phyloP scores from a whole-genome alignment of 53 echinoderm and acorn worm species.

The Stichopus horrens region DNA sequence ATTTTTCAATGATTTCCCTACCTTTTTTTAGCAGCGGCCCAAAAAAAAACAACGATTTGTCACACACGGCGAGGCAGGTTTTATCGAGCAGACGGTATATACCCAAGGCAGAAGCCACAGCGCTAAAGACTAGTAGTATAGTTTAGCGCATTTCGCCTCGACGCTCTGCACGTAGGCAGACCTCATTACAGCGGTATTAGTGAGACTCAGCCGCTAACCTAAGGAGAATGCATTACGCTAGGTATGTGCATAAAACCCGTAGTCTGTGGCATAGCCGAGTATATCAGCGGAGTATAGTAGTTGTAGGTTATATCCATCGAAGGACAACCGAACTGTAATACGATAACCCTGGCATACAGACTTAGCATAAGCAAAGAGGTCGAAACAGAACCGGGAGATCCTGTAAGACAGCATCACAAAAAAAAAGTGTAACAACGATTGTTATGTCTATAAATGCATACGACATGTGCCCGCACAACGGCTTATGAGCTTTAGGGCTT shows the following conservation, averaged over 20 bases:
- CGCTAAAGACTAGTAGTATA: background rate
- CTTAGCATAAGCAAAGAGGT: slow-evolving; percentile 38
- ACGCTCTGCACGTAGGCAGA: background rate
- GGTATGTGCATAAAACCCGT: background rate
- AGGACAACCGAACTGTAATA: slow-evolving; percentile 22
- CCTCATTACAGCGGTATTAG: background rate
- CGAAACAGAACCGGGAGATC: background rate
- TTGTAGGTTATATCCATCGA: background rate
- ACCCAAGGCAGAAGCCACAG: background rate
- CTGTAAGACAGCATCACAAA: background rate
- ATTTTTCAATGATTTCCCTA: background rate
- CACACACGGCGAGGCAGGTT: background rate
- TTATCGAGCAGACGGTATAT: background rate
- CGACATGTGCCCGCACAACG: background rate
- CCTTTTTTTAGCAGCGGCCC: background rate
- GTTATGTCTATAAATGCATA: background rate
- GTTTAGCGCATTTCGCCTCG: background rate
- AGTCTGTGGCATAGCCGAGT: background rate
- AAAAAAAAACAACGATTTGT: background rate
- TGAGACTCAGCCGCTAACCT: slow-evolving; percentile 14
- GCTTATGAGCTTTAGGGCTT: slow-evolving; percentile 42
- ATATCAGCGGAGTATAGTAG: background rate
- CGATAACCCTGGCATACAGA: slow-evolving; percentile 38
- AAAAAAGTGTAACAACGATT: background rate
- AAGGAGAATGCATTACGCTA: slow-evolving; percentile 19